phyloP scores from a whole-genome alignment of 1,140 invertebrate species.

The Pristionchus pacificus region DNA sequence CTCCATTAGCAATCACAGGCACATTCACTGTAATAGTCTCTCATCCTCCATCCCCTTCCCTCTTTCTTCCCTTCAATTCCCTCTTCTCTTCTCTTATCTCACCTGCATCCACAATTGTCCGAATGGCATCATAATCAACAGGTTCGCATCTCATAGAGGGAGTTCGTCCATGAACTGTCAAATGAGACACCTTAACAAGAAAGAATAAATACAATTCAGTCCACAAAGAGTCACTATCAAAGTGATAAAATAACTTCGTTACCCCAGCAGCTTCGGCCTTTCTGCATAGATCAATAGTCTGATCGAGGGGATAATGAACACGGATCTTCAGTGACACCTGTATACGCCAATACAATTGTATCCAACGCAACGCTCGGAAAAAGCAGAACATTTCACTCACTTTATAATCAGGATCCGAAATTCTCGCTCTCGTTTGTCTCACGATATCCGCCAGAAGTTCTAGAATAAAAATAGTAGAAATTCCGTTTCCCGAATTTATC shows the following conservation, averaged over 20 bases:
- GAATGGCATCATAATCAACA: slow-evolving; percentile 72
- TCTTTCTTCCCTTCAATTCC: background rate
- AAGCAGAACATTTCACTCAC: slow-evolving; percentile 1
- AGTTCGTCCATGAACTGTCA: slow-evolving; percentile 84
- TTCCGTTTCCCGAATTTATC: too few species aligned
- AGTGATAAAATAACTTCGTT: background rate
- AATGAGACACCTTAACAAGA: slow-evolving; percentile 67
- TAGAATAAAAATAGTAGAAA: too few species aligned
- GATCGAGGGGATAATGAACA: slow-evolving; percentile 45
- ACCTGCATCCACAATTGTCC: slow-evolving; percentile 36
- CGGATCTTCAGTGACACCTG: slow-evolving; percentile 33
- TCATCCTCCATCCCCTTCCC: background rate
- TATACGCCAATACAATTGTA: background rate
- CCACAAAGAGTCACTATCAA: background rate
- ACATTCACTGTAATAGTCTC: slow-evolving; percentile 63
- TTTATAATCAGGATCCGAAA: slow-evolving; percentile 22
- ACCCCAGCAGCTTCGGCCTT: slow-evolving; percentile 18
- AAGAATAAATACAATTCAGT: too few species aligned
- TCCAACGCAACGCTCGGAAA: background rate
- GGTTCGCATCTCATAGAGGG: slow-evolving; percentile 73
- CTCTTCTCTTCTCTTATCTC: too few species aligned
- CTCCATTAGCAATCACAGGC: slow-evolving; percentile 87
- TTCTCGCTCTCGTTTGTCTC: slow-evolving; percentile 27
- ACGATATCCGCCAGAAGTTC: slow-evolving; percentile 67
- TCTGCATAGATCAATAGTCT: slow-evolving; percentile 72